Evolutionary conservation across 2,888 invertebrate species (phyloP).

Genomic region (Petrolisthes manimaculis): DNA sequence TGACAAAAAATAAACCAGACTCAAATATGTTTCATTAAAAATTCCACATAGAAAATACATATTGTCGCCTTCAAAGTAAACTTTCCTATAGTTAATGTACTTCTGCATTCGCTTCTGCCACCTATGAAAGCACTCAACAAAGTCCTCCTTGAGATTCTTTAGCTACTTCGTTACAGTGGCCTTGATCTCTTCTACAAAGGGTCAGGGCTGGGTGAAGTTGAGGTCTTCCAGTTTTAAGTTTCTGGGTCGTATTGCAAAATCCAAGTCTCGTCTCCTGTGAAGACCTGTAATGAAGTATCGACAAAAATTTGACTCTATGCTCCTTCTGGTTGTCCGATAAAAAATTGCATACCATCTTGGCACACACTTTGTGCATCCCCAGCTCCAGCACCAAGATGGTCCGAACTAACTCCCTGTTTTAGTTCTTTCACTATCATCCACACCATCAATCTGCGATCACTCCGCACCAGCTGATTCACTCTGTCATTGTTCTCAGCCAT

Average conservation of each 20-base stretch:
- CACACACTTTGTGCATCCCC: too few relatives aligned
- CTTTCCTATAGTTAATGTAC: neutral
- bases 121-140: too few relatives aligned
- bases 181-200: constrained; percentile 16
- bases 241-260: neutral
- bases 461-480: constrained; percentile 23
- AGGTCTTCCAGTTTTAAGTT: neutral
- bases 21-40: neutral
- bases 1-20: neutral
- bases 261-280: neutral
- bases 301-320: neutral
- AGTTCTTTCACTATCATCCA: too few relatives aligned
- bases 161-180: neutral
- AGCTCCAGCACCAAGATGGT: too few relatives aligned
- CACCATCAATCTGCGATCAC: too few relatives aligned
- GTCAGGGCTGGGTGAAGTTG: neutral
- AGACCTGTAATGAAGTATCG: neutral
- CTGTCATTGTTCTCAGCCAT: constrained; percentile 16
- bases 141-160: neutral
- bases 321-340: neutral
- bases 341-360: neutral
- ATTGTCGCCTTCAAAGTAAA: neutral
- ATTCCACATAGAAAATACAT: neutral
- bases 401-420: too few relatives aligned
- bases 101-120: neutral